phyloP scores from a whole-genome alignment of 2,797 vertebrate genomes.

The Miichthys miiuy region DNA sequence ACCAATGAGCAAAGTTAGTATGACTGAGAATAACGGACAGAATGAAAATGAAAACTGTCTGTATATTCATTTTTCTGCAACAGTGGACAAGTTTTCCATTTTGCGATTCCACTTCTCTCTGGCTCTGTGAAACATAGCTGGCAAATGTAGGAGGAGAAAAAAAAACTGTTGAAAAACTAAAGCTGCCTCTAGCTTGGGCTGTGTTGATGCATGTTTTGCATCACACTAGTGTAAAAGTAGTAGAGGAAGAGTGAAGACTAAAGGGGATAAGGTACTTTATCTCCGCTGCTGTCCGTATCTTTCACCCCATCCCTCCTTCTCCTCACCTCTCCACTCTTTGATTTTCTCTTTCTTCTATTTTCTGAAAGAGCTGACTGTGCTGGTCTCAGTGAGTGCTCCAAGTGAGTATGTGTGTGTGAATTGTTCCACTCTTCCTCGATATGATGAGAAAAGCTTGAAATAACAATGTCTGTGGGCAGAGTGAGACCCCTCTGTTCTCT shows the following conservation, averaged over 20 bases:
- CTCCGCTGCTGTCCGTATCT: constrained; percentile 63
- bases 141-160: constrained; percentile 8
- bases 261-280: constrained; percentile 70
- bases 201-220: constrained; percentile 68
- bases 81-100: not conserved
- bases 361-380: constrained; percentile 74
- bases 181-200: constrained; percentile 57
- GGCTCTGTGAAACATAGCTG: constrained; percentile 25
- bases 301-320: constrained; percentile 59
- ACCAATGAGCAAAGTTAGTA: constrained; percentile 20
- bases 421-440: constrained; percentile 67
- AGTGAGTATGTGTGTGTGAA: constrained; percentile 47
- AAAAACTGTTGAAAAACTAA: constrained; percentile 39
- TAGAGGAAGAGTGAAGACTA: constrained; percentile 54
- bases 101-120: constrained; percentile 16
- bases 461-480: constrained; percentile 74
- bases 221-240: constrained; percentile 41
- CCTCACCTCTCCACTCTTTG: constrained; percentile 66
- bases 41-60: constrained; percentile 6
- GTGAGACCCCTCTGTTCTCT: constrained; percentile 65
- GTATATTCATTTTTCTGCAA: constrained; percentile 11
- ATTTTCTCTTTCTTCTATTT: constrained; percentile 68
- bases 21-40: constrained; percentile 2
- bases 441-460: constrained; percentile 81
- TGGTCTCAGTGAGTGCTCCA: constrained; percentile 46